These are phyloP conservation scores for Miniopterus natalensis DNA, from an alignment of 2,113 vertebrate species.

Conservation along the genomic window DNA sequence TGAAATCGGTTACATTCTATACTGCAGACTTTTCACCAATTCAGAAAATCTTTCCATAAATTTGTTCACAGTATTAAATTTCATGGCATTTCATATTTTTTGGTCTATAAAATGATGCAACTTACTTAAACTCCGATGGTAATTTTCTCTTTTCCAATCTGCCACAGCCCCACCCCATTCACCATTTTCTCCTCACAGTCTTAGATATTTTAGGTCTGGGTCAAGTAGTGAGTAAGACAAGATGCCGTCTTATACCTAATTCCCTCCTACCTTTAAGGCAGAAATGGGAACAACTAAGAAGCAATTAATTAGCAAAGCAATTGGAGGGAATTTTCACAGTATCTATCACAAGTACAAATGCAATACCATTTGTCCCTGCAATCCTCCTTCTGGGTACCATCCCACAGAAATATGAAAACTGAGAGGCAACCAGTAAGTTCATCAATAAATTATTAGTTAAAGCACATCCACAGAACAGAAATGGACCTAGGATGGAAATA, in stretches of 20 bases:
- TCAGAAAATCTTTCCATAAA: conserved; percentile 49
- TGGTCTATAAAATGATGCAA: neutral
- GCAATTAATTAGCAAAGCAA: neutral
- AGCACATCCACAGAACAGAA: neutral
- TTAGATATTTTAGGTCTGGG: neutral
- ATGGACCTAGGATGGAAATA: neutral
- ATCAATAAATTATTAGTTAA: neutral
- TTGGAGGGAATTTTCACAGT: neutral
- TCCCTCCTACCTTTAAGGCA: neutral
- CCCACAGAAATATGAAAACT: neutral
- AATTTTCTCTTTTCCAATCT: conserved; percentile 1
- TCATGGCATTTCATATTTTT: neutral
- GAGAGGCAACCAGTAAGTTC: neutral
- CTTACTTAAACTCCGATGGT: neutral
- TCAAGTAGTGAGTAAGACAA: neutral
- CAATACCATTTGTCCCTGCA: neutral
- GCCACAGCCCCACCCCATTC: neutral
- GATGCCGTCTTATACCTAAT: neutral
- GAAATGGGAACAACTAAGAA: neutral
- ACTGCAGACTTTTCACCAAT: conserved; percentile 9
- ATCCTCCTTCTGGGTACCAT: neutral
- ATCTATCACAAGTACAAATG: neutral
- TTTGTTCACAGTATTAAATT: neutral
- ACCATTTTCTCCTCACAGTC: neutral
- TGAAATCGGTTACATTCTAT: neutral